Base-by-base conservation (phyloP, 2,797 vertebrate species). In the Catostomus latipinnis region DNA sequence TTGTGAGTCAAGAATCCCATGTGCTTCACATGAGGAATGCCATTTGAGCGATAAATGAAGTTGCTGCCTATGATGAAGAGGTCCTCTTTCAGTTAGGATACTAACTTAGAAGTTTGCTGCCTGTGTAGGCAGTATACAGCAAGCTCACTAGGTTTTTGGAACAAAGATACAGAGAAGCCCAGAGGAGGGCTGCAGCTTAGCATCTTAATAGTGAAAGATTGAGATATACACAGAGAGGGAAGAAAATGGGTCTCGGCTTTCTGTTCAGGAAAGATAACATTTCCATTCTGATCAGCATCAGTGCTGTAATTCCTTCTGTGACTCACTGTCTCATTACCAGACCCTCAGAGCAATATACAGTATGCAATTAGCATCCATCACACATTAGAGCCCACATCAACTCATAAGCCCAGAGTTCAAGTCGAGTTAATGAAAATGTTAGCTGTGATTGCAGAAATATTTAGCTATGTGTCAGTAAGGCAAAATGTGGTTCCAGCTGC, bases 311-410 rank as follows among this genome's bases (percentile, higher is more conserved):
- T 34, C n/a, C 52, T 76, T n/a, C 74, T 66, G 14, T 52, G 56
- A 66, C 52, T 66, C 49, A 74, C 73, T 56, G 74, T 67, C 74
- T 67, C 62, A 66, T 76, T 76, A 67, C 50, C 62, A 67, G 6
- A 76, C 10, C 74, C 74, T 66, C n/a, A 1, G 10, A 65, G 50
- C 73, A 54, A 66, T 62, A 66, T 16, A 22, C 22, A 1, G 22
- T 22, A 34, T 76, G 52, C 74, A 56, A 57, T 76, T 76, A 67
- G 66, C 74, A 76, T 67, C 66, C 62, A 48, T 66, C 16, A 73
- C 71, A 60, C 71, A 61, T 73, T 73, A 73, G 45, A 48, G 49
- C 50, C 52, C 52, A 76, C 62, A 76, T 13, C 62, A 48, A 57
- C n/a, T 48, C 52, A 13, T 56, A 62, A 46, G 74, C 62, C 56